These are phyloP conservation scores for Panagrolaimus sp. DNA, from an alignment of 1,140 invertebrate genomes.

Conservation along the genomic window DNA sequence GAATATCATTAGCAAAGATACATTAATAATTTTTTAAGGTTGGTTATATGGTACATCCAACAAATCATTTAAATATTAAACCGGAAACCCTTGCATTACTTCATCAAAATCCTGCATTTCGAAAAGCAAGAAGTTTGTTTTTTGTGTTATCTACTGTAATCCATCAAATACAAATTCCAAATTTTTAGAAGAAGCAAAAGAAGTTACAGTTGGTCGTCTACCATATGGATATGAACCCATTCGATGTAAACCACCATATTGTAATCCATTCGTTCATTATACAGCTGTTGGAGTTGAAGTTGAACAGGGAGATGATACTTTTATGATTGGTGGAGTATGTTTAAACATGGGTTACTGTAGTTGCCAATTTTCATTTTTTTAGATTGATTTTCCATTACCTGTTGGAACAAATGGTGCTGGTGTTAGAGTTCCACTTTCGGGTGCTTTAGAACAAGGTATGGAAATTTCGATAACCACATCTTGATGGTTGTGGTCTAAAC, in stretches of 20 bases:
- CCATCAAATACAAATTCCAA: neutral
- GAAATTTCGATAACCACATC: too few relatives aligned
- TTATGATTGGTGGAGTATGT: too few relatives aligned
- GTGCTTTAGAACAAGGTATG: slow-evolving; percentile 29
- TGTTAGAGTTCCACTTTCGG: slow-evolving; percentile 33
- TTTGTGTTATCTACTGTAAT: neutral
- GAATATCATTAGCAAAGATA: too few relatives aligned
- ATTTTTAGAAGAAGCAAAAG: slow-evolving; percentile 36
- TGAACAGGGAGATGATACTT: slow-evolving; percentile 25
- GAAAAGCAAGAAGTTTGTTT: slow-evolving; percentile 36
- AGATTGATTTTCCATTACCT: slow-evolving; percentile 38
- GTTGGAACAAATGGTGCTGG: slow-evolving; percentile 34
- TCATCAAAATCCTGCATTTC: slow-evolving; percentile 39
- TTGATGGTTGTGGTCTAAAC: too few relatives aligned
- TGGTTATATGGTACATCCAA: slow-evolving; percentile 35
- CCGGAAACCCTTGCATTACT: slow-evolving; percentile 37
- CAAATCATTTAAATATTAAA: slow-evolving; percentile 39
- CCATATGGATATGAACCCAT: slow-evolving; percentile 43
- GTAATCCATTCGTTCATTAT: slow-evolving; percentile 43
- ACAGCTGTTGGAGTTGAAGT: slow-evolving; percentile 39
- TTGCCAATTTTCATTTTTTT: slow-evolving; percentile 35
- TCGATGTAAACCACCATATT: slow-evolving; percentile 44
- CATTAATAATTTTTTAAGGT: too few relatives aligned
- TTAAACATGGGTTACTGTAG: too few relatives aligned
- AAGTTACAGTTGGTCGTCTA: slow-evolving; percentile 36